A percentile compares a stretch with the other conserved stretches of the same genome.
Conservation (phyloP, 1,140 invertebrate species). For the Drosophila willistoni region DNA sequence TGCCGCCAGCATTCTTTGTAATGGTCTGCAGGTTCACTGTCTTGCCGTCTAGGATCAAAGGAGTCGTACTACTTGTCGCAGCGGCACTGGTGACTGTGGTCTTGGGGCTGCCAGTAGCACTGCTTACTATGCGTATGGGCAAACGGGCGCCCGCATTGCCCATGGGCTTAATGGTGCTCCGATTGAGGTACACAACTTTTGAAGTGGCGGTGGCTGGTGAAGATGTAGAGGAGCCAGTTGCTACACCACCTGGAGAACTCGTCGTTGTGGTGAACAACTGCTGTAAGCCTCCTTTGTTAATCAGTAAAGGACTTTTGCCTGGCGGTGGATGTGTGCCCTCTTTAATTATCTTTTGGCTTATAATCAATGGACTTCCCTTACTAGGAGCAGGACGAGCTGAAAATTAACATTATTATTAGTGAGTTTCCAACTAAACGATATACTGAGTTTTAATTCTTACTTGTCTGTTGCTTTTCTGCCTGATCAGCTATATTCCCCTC, state of each 20-base stretch:
- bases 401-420: conserved; percentile 10
- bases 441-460: conserved; percentile 20
- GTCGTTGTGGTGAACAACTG: conserved; percentile 48
- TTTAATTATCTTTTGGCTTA: conserved; percentile 78
- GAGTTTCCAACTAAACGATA: neutral
- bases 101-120: conserved; percentile 47
- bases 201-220: conserved; percentile 50
- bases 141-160: conserved; percentile 25
- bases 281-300: conserved; percentile 68
- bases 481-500: conserved; percentile 81
- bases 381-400: conserved; percentile 26
- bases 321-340: conserved; percentile 51
- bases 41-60: conserved; percentile 51
- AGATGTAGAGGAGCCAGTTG: neutral
- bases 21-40: conserved; percentile 56
- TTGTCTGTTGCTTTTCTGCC: conserved; percentile 35
- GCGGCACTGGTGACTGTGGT: conserved; percentile 22
- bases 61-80: conserved; percentile 19
- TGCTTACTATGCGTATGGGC: conserved; percentile 67
- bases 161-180: conserved; percentile 72
- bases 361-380: conserved; percentile 59
- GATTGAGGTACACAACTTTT: conserved; percentile 77
- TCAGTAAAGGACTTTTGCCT: conserved; percentile 51
- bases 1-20: conserved; percentile 20
- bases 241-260: neutral